Evolutionary conservation across 2,888 invertebrate genomes (phyloP).

Genomic region (Matsumyia berberina): DNA sequence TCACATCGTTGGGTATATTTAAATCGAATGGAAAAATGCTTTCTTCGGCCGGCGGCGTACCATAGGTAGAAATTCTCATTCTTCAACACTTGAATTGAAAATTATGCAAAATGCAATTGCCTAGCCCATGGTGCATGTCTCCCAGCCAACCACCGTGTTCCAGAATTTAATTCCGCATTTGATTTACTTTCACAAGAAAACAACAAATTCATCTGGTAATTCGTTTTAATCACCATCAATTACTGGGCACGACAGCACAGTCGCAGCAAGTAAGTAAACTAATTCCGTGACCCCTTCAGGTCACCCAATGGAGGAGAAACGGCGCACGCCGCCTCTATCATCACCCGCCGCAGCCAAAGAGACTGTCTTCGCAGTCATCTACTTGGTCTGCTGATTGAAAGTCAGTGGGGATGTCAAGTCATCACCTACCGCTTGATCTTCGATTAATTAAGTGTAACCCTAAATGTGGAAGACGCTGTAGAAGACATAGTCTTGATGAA

Average conservation of each 20-base stretch:
- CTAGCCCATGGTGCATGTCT: not conserved
- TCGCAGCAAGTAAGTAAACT: slow-evolving; percentile 35
- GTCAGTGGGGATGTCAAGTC: slow-evolving; percentile 58
- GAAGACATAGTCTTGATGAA: not conserved
- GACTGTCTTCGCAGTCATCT: slow-evolving; percentile 46
- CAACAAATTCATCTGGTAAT: slow-evolving; percentile 65
- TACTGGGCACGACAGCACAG: slow-evolving; percentile 50
- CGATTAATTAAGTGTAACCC: slow-evolving; percentile 70
- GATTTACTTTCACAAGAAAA: slow-evolving; percentile 36
- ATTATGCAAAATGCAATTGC: slow-evolving; percentile 59
- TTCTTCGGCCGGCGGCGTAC: no score
- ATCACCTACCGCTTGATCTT: slow-evolving; percentile 73
- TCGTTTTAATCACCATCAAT: slow-evolving; percentile 75
- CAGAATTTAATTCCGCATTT: slow-evolving; percentile 29
- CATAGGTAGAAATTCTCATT: slow-evolving; percentile 30
- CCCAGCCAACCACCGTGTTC: slow-evolving; percentile 21
- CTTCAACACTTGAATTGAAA: slow-evolving; percentile 40
- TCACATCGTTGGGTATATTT: not conserved
- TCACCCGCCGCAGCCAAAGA: slow-evolving; percentile 19
- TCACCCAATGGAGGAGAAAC: slow-evolving; percentile 39
- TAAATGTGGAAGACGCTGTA: slow-evolving; percentile 26
- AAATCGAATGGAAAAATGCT: not conserved
- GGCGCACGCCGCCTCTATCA: slow-evolving; percentile 3
- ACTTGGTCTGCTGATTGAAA: slow-evolving; percentile 41
- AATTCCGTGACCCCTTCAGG: slow-evolving; percentile 72